Percentiles rank a stretch among this genome's conserved stretches.
Evolutionary conservation across 2,113 vertebrate genomes (phyloP).

Genomic region (Hyperopisus bebe): DNA sequence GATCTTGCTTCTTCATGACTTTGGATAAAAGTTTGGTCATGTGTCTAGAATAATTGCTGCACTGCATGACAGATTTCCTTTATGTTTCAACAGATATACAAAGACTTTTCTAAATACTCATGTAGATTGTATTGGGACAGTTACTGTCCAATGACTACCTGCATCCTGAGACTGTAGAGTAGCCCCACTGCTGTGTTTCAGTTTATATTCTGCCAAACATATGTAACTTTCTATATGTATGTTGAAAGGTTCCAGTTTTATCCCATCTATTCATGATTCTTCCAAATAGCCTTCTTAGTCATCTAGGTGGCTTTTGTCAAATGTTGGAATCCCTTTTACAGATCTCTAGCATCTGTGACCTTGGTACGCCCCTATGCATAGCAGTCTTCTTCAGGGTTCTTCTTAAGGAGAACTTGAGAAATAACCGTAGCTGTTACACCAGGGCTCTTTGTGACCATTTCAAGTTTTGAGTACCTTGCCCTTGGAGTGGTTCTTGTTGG

Average conservation of each 20-base stretch:
- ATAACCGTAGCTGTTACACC: background rate
- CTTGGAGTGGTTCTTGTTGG: background rate
- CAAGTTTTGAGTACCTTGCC: background rate
- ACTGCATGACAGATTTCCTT: background rate
- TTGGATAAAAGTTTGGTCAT: background rate
- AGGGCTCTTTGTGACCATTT: background rate
- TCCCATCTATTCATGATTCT: background rate
- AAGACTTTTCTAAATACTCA: background rate
- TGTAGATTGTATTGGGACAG: background rate
- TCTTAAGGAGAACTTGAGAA: background rate
- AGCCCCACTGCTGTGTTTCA: background rate
- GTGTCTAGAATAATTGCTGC: background rate
- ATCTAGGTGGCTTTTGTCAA: background rate
- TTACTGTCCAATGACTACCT: background rate
- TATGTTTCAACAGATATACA: background rate
- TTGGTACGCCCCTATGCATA: background rate
- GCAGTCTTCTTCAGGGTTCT: background rate
- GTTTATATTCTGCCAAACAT: background rate
- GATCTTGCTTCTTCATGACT: background rate
- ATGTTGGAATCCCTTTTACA: background rate
- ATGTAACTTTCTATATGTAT: background rate
- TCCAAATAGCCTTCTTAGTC: background rate
- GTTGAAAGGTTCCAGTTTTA: background rate
- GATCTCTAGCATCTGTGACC: background rate
- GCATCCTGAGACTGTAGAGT: background rate